Percentiles rank a stretch among this genome's conserved stretches.
phyloP scores from a whole-genome alignment of 2,888 invertebrate genomes.

The Laspeyria flexula region DNA sequence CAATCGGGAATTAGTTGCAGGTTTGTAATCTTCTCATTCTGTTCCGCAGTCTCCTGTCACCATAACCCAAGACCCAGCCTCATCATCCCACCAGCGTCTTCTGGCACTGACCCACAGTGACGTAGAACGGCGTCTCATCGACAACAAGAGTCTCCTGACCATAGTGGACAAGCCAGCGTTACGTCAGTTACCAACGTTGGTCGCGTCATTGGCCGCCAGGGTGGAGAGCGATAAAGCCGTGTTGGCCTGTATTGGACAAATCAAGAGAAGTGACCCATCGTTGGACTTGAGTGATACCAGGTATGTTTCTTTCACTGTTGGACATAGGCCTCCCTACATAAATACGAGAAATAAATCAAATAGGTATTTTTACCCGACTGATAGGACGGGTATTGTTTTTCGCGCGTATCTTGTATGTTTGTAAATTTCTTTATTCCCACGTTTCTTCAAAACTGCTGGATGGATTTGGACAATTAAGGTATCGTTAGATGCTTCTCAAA shows the following conservation, averaged over 20 bases:
- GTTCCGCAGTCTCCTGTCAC: slow-evolving; percentile 77
- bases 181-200: slow-evolving; percentile 90
- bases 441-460: too few relatives aligned
- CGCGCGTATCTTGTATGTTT: too few relatives aligned
- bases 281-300: slow-evolving; percentile 87
- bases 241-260: slow-evolving; percentile 89
- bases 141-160: slow-evolving; percentile 95
- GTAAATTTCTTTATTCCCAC: too few relatives aligned
- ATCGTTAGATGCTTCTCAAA: too few relatives aligned
- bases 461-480: too few relatives aligned
- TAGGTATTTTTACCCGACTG: too few relatives aligned
- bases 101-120: slow-evolving; percentile 93
- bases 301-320: too few relatives aligned
- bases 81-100: slow-evolving; percentile 95
- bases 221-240: slow-evolving; percentile 97
- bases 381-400: too few relatives aligned
- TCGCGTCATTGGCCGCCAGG: slow-evolving; percentile 89
- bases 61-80: slow-evolving; percentile 90
- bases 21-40: too few relatives aligned
- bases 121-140: slow-evolving; percentile 95
- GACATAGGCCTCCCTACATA: too few relatives aligned
- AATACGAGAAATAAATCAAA: too few relatives aligned
- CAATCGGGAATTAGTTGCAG: too few relatives aligned
- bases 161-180: slow-evolving; percentile 93
- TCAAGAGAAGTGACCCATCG: slow-evolving; percentile 87